Base-by-base conservation (phyloP, 53 echinoderm and acorn worm genomes). In the Echinarachnius parma region DNA sequence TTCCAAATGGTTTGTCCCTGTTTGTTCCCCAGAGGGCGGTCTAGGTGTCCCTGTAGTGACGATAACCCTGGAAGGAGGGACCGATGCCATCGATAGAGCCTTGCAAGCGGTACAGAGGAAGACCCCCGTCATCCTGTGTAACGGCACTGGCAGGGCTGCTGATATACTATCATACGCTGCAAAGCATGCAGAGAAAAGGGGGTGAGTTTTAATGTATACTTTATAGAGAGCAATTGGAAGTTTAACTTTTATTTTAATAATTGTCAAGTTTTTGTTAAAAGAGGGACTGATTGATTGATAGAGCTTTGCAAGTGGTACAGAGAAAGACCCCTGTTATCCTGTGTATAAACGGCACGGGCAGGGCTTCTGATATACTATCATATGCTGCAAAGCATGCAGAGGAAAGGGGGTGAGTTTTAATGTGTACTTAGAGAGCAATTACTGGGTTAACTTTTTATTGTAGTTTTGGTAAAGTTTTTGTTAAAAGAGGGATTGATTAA, bases 121-220 rank as follows among this genome's bases (percentile, higher is more conserved):
- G 5, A 89, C 86, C 18, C 93, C 93, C 11, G 81, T 84, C 35
- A 82, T 93, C 16, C 36, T 93, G 16, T 93, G 93, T 53, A 81
- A 93, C 14, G 93, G 93, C 9, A 85, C 89, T 20, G 93, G 93
- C 3, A 64, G 93, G 28, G 93, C 89, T 23, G 89, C 93, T 21
- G 89, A 93, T 35, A 75, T 93, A 49, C 67, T 93, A 19, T 78
- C 93, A 14, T 93, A 78, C 60, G 93, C 93, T 27, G 36, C 84
- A 48, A 67, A 79, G 27, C 78, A 86, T 55, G 52, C 86, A 42
- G 78, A 86, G 37, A 46, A 68, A 25, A 55, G 25, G 15, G 66
- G 62, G 85, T 85, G 53, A 57, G 80, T 78, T 47, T n/a, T n/a
- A n/a, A n/a, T n/a, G n/a, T n/a, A n/a, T n/a, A n/a, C n/a, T n/a